A percentile compares a stretch with the other conserved stretches of the same genome.
Evolutionary conservation across 1,140 invertebrate genomes (phyloP).

Genomic region (Plodia interpunctella): DNA sequence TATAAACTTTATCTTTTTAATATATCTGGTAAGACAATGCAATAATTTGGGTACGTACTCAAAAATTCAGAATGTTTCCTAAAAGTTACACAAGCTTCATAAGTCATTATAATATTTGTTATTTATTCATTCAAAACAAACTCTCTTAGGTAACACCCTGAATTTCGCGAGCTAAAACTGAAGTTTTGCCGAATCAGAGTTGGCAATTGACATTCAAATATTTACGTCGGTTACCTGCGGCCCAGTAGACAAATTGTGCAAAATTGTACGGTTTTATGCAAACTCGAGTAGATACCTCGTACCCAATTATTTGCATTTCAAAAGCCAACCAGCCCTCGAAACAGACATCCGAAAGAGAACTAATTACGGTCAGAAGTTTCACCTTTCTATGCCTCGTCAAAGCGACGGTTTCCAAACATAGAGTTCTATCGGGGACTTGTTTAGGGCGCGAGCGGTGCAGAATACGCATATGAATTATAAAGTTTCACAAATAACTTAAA

Average conservation of each 20-base stretch:
- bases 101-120: too few species aligned
- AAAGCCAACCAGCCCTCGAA: slow-evolving; percentile 27
- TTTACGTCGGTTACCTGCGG: background rate
- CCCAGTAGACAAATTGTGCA: slow-evolving; percentile 20
- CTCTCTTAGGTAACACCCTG: background rate
- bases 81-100: background rate
- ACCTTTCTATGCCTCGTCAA: slow-evolving; percentile 26
- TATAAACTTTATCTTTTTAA: too few species aligned
- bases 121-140: background rate
- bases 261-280: slow-evolving; percentile 16
- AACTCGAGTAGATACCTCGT: slow-evolving; percentile 12
- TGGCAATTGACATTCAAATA: slow-evolving; percentile 11
- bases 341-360: slow-evolving; percentile 35
- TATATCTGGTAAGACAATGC: too few species aligned
- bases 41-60: too few species aligned
- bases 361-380: slow-evolving; percentile 39
- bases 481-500: too few species aligned
- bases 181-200: background rate
- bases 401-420: slow-evolving; percentile 12
- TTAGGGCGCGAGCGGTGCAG: too few species aligned
- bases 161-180: background rate
- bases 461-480: too few species aligned
- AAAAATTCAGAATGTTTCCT: background rate
- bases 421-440: too few species aligned
- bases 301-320: slow-evolving; percentile 37